phyloP scores from a whole-genome alignment of 1,140 invertebrate genomes.

The Scaptomyza montana region DNA sequence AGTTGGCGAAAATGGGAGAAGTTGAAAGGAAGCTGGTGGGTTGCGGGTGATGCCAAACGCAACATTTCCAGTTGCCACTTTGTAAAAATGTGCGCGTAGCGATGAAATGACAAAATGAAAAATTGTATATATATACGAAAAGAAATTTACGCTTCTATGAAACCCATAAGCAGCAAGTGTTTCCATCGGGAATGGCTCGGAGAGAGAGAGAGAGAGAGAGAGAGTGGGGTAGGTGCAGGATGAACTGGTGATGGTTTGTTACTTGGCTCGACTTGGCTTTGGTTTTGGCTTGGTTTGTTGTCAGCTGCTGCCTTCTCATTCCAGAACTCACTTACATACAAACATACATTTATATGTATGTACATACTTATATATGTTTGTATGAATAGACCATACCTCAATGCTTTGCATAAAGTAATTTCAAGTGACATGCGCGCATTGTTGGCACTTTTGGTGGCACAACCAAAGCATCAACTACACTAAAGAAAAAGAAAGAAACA shows the following conservation, averaged over 20 bases:
- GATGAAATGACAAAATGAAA: constrained; percentile 46
- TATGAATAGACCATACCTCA: constrained; percentile 16
- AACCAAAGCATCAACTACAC: background rate
- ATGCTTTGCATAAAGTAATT: constrained; percentile 57
- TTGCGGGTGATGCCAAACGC: constrained; percentile 5
- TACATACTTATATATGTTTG: too few relatives aligned
- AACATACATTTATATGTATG: background rate
- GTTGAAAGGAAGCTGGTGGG: too few relatives aligned
- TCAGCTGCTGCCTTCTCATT: constrained; percentile 34
- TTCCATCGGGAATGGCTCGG: constrained; percentile 45
- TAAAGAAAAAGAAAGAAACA: background rate
- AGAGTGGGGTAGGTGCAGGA: constrained; percentile 12
- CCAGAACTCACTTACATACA: background rate
- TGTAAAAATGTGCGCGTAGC: constrained; percentile 42
- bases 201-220: background rate
- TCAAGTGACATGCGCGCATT: constrained; percentile 53
- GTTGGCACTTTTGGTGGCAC: constrained; percentile 47
- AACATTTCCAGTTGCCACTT: constrained; percentile 53
- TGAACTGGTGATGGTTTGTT: constrained; percentile 31
- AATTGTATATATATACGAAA: constrained; percentile 19
- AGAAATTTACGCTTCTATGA: constrained; percentile 41
- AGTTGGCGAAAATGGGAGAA: too few relatives aligned
- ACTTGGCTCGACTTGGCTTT: constrained; percentile 9
- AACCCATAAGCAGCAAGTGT: constrained; percentile 57
- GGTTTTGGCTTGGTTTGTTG: constrained; percentile 19